These are phyloP conservation scores for Papilio helenus DNA, from an alignment of 1,140 invertebrate genomes.

Conservation along the genomic window DNA sequence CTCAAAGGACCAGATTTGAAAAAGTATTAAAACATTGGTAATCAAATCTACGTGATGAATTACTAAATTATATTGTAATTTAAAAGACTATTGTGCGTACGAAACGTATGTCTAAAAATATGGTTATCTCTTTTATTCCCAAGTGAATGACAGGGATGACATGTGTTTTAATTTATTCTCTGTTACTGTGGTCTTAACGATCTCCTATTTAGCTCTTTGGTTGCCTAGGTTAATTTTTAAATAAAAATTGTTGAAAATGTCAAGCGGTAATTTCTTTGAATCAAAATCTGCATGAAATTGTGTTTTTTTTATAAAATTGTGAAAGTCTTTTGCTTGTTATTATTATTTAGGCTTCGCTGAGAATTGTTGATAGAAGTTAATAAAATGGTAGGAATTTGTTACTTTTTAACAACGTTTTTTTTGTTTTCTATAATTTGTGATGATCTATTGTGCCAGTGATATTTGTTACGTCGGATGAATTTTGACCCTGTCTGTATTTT, in stretches of 20 bases:
- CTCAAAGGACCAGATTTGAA: conserved; percentile 2
- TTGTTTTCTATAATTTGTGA: conserved; percentile 41
- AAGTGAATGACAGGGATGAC: not conserved
- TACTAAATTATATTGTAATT: too few species aligned
- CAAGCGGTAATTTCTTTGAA: conserved; percentile 43
- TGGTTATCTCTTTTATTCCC: not conserved
- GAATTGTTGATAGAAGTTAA: conserved; percentile 35
- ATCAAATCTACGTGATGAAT: too few species aligned
- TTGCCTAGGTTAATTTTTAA: not conserved
- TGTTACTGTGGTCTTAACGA: not conserved
- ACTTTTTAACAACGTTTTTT: conserved; percentile 16
- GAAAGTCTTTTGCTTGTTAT: conserved; percentile 71
- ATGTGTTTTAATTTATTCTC: not conserved
- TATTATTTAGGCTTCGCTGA: conserved; percentile 79
- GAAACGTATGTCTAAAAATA: not conserved
- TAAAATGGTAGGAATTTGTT: conserved; percentile 36
- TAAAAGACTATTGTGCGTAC: too few species aligned
- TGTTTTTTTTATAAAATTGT: conserved; percentile 51
- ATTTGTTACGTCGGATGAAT: conserved; percentile 64
- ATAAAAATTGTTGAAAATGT: not conserved
- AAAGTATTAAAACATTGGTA: not conserved
- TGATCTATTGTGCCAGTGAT: conserved; percentile 43
- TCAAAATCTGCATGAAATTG: conserved; percentile 65
- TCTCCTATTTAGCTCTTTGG: conserved; percentile 26
- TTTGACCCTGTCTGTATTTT: conserved; percentile 61